Conservation (phyloP, 2,113 vertebrate species). For the Ctenodactylus gundi region DNA sequence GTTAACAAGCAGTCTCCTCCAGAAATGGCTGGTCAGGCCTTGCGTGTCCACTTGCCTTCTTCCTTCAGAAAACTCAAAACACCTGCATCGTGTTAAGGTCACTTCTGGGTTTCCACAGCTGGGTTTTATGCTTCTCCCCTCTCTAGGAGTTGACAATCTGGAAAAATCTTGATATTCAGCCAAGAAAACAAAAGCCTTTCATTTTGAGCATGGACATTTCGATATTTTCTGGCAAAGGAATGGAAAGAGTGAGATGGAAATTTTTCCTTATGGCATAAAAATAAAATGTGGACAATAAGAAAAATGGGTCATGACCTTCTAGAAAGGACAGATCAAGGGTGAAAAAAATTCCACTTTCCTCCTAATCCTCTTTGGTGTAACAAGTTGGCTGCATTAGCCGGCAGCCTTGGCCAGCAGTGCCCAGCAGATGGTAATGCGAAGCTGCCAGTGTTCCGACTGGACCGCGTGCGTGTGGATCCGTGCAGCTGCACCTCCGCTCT, state of each 20-base stretch:
- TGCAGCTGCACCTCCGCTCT: conserved; percentile 41
- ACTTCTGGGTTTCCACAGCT: conserved; percentile 73
- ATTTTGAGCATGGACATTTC: conserved; percentile 63
- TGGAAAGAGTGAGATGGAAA: conserved; percentile 58
- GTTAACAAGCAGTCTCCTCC: background rate
- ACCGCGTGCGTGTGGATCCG: conserved; percentile 26
- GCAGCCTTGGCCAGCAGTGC: background rate
- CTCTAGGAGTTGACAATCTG: conserved; percentile 74
- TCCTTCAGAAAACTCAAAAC: conserved; percentile 67
- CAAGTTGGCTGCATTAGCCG: conserved; percentile 19
- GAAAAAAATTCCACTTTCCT: background rate
- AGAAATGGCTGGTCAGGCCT: background rate
- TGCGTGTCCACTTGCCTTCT: background rate
- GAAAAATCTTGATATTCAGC: conserved; percentile 70
- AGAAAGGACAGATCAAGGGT: background rate
- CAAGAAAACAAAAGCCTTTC: conserved; percentile 73
- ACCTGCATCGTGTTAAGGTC: conserved; percentile 73
- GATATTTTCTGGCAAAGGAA: conserved; percentile 58
- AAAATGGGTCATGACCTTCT: background rate
- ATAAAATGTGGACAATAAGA: conserved; percentile 47
- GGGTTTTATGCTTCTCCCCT: conserved; percentile 74
- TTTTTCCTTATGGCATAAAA: conserved; percentile 69
- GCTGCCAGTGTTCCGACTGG: background rate
- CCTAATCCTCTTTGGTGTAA: background rate
- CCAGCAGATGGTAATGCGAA: background rate